Conservation (phyloP, 2,113 vertebrate genomes). For the Petroica traversi region DNA sequence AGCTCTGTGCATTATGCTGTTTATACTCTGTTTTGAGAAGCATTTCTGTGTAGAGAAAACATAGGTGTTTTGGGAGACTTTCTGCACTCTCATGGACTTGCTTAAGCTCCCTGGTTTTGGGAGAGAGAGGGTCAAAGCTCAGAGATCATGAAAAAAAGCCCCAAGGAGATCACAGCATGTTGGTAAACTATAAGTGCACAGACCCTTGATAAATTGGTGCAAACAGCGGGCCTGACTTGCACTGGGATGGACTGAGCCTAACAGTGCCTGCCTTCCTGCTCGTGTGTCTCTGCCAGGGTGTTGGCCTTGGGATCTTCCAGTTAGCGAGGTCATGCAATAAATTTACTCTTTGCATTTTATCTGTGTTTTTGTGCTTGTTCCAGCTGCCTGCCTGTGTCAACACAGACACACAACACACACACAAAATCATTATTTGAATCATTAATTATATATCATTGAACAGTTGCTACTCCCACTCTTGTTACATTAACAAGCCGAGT, state of each 20-base stretch:
- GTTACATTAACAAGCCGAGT: neutral
- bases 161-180: neutral
- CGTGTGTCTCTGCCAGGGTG: neutral
- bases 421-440: neutral
- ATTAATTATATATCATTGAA: neutral
- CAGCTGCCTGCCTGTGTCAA: neutral
- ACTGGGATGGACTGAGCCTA: neutral
- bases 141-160: neutral
- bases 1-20: neutral
- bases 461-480: neutral
- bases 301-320: neutral
- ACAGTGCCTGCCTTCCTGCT: neutral
- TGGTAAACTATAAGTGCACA: rapidly evolving
- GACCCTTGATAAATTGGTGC: neutral
- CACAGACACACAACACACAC: neutral
- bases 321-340: neutral
- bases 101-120: neutral
- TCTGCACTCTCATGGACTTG: rapidly evolving
- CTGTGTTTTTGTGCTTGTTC: neutral
- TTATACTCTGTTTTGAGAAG: neutral
- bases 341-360: neutral
- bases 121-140: neutral
- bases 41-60: neutral
- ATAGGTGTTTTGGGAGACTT: neutral
- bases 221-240: neutral